These are phyloP conservation scores for Crypturellus undulatus DNA, from an alignment of 2,113 vertebrate species.

Conservation along the genomic window DNA sequence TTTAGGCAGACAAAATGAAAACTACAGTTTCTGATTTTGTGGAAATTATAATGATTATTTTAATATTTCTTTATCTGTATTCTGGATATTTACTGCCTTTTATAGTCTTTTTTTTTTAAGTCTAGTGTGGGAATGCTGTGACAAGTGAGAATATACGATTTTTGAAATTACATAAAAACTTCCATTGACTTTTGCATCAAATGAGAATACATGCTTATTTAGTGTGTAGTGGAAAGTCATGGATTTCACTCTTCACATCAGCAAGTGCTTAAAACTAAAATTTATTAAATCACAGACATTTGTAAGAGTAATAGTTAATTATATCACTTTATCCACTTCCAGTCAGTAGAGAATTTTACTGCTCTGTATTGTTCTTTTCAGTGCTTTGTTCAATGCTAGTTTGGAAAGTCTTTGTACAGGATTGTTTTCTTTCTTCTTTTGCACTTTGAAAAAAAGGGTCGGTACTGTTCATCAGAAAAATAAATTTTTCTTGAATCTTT, in stretches of 20 bases:
- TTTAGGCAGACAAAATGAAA: neutral
- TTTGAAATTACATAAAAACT: neutral
- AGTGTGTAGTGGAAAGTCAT: neutral
- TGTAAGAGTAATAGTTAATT: constrained; percentile 4
- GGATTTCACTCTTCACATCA: neutral
- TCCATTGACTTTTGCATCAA: neutral
- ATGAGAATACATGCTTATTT: neutral
- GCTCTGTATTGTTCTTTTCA: neutral
- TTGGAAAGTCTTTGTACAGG: neutral
- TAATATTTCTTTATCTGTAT: neutral
- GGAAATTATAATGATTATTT: neutral
- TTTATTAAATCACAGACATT: neutral
- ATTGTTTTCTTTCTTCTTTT: neutral
- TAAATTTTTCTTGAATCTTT: no score
- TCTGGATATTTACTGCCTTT: neutral
- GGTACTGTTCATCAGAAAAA: neutral
- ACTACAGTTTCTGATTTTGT: neutral
- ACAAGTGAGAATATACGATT: neutral
- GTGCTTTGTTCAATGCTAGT: neutral
- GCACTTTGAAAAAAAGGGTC: neutral
- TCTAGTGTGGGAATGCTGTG: accelerated
- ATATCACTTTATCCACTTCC: constrained; percentile 15
- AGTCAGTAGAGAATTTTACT: neutral
- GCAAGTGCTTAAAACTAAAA: neutral
- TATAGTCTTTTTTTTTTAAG: neutral